Base-by-base conservation (phyloP, 1,140 invertebrate genomes). In the Drusus annulatus region DNA sequence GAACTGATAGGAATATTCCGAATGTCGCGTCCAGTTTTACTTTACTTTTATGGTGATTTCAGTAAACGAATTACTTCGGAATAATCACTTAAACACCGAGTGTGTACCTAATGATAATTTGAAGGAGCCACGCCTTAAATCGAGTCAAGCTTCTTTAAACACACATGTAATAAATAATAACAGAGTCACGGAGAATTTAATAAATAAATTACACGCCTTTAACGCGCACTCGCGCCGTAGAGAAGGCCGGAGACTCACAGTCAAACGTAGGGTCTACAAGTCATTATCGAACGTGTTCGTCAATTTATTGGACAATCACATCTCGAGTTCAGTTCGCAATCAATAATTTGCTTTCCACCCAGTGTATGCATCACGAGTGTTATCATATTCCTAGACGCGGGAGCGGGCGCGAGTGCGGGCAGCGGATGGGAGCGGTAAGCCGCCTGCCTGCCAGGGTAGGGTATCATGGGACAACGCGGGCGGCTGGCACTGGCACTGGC, bases 131-230 rank as follows among this genome's bases (percentile, higher is more conserved):
- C 71, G 54, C 71, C 71, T 58, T n/a, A 58, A 75, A 75, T 75
- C 25, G 10, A 31, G 71, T 75, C 71, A 7, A 52, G 71, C 71
- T 75, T 75, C 71, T 75, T 75, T 75, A 74, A 74, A 28, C 71
- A 60, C 54, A 75, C 71, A 56, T 60, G 71, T 45, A 58, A 58
- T 75, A 75, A 60, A 75, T 75, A 75, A 75, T 75, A 75, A 19
- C 28, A 36, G 25, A 58, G 54, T 75, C 58, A 75, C 45, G 60
- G 45, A 36, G 71, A 75, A 75, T 75, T 50, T 75, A 75, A 75
- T 75, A 75, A 75, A 75, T 75, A 75, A 75, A 75, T 75, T 75
- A 75, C 54, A 75, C 71, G 71, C 71, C 17, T 45, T 28, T 71
- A 25, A 54, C 25, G 19, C 68, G 19, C 68, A 71, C 25, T 71